Evolutionary conservation across 2,888 invertebrate species (phyloP).

Genomic region (Tipula unca): DNA sequence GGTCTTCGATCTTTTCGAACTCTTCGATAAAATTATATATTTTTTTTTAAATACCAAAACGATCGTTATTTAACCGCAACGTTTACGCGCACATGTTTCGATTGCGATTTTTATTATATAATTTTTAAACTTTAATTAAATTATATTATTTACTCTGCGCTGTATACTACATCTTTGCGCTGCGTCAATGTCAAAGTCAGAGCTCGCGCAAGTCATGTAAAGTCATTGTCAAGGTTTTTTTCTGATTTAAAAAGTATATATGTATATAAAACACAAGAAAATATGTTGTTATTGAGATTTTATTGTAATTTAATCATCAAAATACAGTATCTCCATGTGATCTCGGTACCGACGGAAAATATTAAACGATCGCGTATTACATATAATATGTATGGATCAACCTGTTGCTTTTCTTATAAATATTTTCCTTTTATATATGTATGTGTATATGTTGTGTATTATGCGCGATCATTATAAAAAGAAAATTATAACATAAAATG

Average conservation of each 20-base stretch:
- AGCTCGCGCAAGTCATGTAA: conserved; percentile 15
- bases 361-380: neutral
- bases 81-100: neutral
- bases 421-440: neutral
- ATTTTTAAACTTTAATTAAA: neutral
- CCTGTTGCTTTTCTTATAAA: conserved; percentile 14
- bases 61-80: neutral
- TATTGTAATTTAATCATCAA: conserved; percentile 14
- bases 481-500: neutral
- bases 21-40: neutral
- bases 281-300: neutral
- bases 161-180: neutral
- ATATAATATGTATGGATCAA: neutral
- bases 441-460: neutral
- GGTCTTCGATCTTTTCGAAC: neutral
- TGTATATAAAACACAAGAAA: neutral
- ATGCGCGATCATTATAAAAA: neutral
- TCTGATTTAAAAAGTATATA: neutral
- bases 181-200: conserved; percentile 20
- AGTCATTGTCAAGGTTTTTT: conserved; percentile 21
- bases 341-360: neutral
- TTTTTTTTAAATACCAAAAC: too few relatives aligned
- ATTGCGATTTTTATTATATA: neutral
- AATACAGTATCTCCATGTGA: conserved; percentile 4
- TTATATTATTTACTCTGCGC: neutral